Evolutionary conservation across 2,888 invertebrate species (phyloP).

Genomic region (Philereme transversata): DNA sequence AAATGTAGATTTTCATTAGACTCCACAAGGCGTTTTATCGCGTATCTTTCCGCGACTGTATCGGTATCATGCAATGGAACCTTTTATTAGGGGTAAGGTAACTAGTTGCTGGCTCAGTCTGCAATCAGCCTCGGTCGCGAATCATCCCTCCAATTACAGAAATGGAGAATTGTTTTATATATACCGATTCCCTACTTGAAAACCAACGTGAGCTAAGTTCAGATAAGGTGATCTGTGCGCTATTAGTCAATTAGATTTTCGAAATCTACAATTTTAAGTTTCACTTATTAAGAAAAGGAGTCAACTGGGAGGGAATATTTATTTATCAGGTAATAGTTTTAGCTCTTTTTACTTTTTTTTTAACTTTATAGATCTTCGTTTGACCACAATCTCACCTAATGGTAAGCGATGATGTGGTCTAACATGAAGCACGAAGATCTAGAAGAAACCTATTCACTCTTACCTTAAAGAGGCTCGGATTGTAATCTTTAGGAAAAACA

Average conservation of each 20-base stretch:
- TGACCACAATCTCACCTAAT: no score
- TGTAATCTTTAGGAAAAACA: no score
- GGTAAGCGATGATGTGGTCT: no score
- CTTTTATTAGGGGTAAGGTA: slow-evolving; percentile 56
- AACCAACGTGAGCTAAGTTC: neutral
- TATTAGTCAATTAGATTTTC: neutral
- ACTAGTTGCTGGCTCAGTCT: slow-evolving; percentile 69
- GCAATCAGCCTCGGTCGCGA: slow-evolving; percentile 44
- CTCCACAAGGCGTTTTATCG: slow-evolving; percentile 1
- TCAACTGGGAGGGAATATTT: neutral
- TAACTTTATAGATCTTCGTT: no score
- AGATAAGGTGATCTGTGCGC: neutral
- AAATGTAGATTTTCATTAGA: no score
- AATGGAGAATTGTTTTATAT: slow-evolving; percentile 19
- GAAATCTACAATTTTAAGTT: neutral
- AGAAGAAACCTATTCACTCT: no score
- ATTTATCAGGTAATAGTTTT: neutral
- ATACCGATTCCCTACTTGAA: slow-evolving; percentile 6
- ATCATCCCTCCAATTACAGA: slow-evolving; percentile 31
- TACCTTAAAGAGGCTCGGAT: no score
- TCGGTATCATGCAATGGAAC: slow-evolving; percentile 46
- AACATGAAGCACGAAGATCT: no score
- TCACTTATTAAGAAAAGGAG: neutral
- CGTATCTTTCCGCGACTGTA: neutral
- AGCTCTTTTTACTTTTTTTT: no score